Base-by-base conservation (phyloP, 2,888 invertebrate species). In the Alloscopus bannaensis region DNA sequence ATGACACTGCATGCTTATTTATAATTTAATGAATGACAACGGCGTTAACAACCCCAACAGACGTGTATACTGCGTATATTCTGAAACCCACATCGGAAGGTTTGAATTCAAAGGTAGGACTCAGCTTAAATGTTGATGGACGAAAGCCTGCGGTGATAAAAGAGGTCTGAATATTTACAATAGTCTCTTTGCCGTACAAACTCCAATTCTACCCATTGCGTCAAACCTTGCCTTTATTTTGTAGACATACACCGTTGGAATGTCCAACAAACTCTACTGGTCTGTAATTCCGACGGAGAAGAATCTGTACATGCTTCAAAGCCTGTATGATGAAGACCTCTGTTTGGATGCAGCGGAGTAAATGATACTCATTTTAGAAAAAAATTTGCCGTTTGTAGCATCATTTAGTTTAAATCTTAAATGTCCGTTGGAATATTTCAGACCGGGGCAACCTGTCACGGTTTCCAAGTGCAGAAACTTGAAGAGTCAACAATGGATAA, bases 221-320 rank as follows among this genome's bases (percentile, higher is more conserved):
- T 22, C 2, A 20, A 36, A 28, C 6, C 26, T n/a, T 13, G 22
- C n/a, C n/a, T n/a, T n/a, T n/a, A n/a, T n/a, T n/a, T 45, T 60
- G 16, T 28, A 75, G 75, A 6, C 29, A 1, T 75, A 75, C 50
- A 66, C 75, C 22, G 69, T 80, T 45, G 80, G 75, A 2, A 6
- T 80, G 24, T 45, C 75, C 0, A 80, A 50, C 36, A 36, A n/a
- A 6, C 29, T 75, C 29, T 80, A 75, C 59, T 80, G 80, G 80
- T 55, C 80, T 1, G 42, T 75, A 1, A 40, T 69, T 4, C 62
- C 62, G 16, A 69, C 69, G 16, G 80, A 80, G n/a, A 29, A 24
- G 0, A 70, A 64, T 6, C 65, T 70, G 28, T 66, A 57, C 69
- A 47, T 62, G 40, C 45, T 80, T 29, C 80, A 75, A 29, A 80